phyloP scores from a whole-genome alignment of 1,140 invertebrate genomes.

The Patella vulgata region DNA sequence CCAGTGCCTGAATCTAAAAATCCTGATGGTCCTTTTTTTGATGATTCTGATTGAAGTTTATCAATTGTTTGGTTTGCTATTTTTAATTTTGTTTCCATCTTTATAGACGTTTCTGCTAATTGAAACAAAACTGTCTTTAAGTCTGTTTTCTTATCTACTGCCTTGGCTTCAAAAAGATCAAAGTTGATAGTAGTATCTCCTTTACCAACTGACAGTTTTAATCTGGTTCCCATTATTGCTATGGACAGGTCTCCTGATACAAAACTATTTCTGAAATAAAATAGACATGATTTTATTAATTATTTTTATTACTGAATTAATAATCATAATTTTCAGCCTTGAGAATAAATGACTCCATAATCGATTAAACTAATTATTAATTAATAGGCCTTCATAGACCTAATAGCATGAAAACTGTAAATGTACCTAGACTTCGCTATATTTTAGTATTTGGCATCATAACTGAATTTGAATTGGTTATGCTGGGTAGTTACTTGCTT shows the following conservation, averaged over 20 bases:
- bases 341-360: no score
- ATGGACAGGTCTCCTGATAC: slow-evolving; percentile 43
- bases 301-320: no score
- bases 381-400: no score
- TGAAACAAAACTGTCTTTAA: slow-evolving; percentile 51
- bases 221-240: slow-evolving; percentile 43
- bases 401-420: no score
- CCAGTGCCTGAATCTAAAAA: slow-evolving; percentile 51
- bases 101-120: slow-evolving; percentile 41
- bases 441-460: no score
- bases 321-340: no score
- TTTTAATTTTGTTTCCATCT: slow-evolving; percentile 42
- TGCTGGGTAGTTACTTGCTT: no score
- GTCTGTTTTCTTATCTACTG: slow-evolving; percentile 54
- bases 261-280: slow-evolving; percentile 51
- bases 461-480: no score
- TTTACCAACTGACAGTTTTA: slow-evolving; percentile 50
- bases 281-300: no score
- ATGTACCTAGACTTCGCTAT: no score
- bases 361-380: no score
- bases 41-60: slow-evolving; percentile 37
- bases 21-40: slow-evolving; percentile 19
- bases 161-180: slow-evolving; percentile 56
- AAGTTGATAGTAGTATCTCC: slow-evolving; percentile 35
- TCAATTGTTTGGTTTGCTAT: slow-evolving; percentile 48